phyloP scores from a whole-genome alignment of 2,797 vertebrate genomes.

The Hippopotamyrus pictus region DNA sequence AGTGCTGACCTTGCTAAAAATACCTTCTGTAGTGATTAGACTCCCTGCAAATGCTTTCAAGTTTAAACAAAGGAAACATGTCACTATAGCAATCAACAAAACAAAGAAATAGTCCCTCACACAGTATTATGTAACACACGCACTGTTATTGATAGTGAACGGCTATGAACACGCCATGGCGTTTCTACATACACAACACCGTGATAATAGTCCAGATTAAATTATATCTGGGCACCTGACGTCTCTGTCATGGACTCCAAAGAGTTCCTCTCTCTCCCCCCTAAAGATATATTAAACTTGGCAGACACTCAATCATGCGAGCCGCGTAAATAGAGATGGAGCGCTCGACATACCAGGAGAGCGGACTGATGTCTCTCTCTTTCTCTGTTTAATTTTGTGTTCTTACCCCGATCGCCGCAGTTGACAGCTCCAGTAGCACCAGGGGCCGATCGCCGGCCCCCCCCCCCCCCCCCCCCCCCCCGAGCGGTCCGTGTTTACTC shows the following conservation, averaged over 20 bases:
- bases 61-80: background rate
- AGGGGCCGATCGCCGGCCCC: conserved; percentile 46
- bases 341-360: conserved; percentile 21
- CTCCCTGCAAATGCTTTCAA: background rate
- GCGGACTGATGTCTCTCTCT: conserved; percentile 26
- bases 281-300: conserved; percentile 15
- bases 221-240: background rate
- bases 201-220: conserved; percentile 5
- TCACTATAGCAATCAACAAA: background rate
- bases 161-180: background rate
- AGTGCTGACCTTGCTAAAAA: conserved; percentile 1
- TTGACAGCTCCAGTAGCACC: conserved; percentile 72
- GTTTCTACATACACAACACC: background rate
- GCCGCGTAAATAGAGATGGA: conserved; percentile 26
- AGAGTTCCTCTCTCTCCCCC: conserved; percentile 5
- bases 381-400: conserved; percentile 33
- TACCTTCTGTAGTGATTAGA: background rate
- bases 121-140: background rate
- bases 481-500: conserved; percentile 82
- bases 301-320: conserved; percentile 24
- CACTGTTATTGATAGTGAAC: background rate
- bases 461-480: conserved; percentile 34
- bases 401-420: conserved; percentile 42
- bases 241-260: background rate
- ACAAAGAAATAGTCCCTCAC: background rate